Percentiles rank a stretch among this genome's conserved stretches.
phyloP scores from a whole-genome alignment of 2,113 vertebrate species.

The Scomber japonicus region DNA sequence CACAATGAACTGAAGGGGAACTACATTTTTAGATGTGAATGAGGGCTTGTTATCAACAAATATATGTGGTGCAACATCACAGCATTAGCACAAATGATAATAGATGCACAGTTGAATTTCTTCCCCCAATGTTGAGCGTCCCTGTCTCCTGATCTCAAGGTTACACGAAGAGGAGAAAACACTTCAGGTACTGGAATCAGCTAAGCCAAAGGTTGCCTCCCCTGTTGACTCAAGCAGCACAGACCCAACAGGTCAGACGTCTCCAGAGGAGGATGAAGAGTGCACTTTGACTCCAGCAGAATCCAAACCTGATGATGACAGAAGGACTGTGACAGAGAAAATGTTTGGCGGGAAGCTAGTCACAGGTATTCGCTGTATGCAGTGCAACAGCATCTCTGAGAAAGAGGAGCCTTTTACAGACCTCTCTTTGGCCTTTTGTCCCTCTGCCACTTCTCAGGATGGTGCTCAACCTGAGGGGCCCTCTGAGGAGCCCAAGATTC shows the following conservation, averaged over 20 bases:
- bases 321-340: constrained; percentile 91
- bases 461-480: constrained; percentile 58
- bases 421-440: constrained; percentile 96
- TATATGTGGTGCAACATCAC: not conserved
- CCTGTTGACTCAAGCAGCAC: constrained; percentile 56
- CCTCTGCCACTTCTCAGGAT: constrained; percentile 76
- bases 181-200: constrained; percentile 83
- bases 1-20: too few relatives aligned
- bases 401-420: constrained; percentile 97
- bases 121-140: not conserved
- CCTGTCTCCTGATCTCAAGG: constrained; percentile 77
- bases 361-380: constrained; percentile 92
- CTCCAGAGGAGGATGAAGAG: constrained; percentile 59
- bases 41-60: not conserved
- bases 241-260: constrained; percentile 67
- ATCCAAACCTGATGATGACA: constrained; percentile 41
- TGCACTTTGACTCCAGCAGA: constrained; percentile 35
- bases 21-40: not conserved
- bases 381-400: constrained; percentile 93
- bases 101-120: not conserved
- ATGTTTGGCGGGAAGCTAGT: constrained; percentile 96
- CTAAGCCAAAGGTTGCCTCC: constrained; percentile 60
- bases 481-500: constrained; percentile 62
- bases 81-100: constrained; percentile 2
- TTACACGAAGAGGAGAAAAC: constrained; percentile 97